Base-by-base conservation (phyloP, 2,888 invertebrate genomes). In the Philaethria dido region DNA sequence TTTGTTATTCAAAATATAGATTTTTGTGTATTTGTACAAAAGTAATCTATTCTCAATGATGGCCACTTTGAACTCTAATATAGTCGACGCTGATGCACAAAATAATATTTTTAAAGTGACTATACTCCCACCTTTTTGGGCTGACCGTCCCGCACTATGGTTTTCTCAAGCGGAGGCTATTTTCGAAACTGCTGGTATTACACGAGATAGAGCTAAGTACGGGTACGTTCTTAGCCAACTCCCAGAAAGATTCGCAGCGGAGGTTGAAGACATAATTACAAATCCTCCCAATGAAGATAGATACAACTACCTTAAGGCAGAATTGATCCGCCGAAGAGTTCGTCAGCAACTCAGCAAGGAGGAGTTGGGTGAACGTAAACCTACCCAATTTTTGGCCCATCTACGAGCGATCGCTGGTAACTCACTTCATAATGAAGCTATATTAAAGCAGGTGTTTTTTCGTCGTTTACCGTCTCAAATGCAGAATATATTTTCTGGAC, bases 91-190 rank as follows among this genome's bases (percentile, higher is more conserved):
- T 36, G 54, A 55, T 36, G 11, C 52, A 33, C 36, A 18, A 36
- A 55, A 14, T 55, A 55, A 55, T 55, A 55, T 55, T 20, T 55
- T 55, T 55, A 55, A 55, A 55, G 54, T 55, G 36, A 55, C 54
- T 55, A 36, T 55, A 20, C 16, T 59, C 0, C 44, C 59, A 13
- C 39, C 59, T 16, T 59, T 59, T 59, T 59, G 59, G 59, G 20
- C 22, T 5, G 44, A 59, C n/a, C 39, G 25, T 22, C 59, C 59
- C 8, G 44, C 44, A 4, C 22, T 59, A 16, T 59, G 59, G 59
- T 59, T 59, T 44, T 22, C 59, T 44, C 59, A 59, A 44, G 59
- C 59, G 0, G 59, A 59, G 25, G 59, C 44, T 22, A 39, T 44
- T 5, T 59, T 59, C 16, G 59, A 59, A 44, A 59, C 44, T 6